Evolutionary conservation across 1,140 invertebrate species (phyloP), one percentile per base, ranked within the genome.

Genomic region (Drosophila ercepeae): DNA sequence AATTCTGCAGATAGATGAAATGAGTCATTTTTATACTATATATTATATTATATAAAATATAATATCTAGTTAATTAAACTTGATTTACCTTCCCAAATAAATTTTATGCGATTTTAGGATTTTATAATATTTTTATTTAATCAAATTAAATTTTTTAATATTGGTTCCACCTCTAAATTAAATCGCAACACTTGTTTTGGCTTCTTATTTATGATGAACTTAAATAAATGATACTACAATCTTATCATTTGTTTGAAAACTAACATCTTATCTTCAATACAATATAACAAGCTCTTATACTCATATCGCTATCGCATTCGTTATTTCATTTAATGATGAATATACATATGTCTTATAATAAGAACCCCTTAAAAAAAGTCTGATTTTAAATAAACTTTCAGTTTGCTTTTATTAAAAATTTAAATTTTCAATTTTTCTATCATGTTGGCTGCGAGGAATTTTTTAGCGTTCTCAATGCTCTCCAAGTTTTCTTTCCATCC

Each of bases 401-500:
- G 7, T 7, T 27, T n/a, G 3, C 13, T 16, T 6, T 16, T 14
- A 7, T 16, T 39, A 7, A 2, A 39, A 0, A 13, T 42, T 42
- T 42, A 42, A 6, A 42, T 16, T 42, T 42, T 42, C 2, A 42
- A 16, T 1, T 0, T 63, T 9, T 63, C 59, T 25, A 58, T 63
- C 32, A 45, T 4, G 1, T 27, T 63, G 8, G 21, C 13, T 1
- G 27, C 41, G 3, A 72, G 4, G 19, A 50, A 70, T n/a, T 59
- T 19, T 32, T 71, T 75, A 8, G 63, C 29, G n/a, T 59, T 45
- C n/a, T 21, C 5, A 19, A 75, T 42, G 11, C 50, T 61, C 1
- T n/a, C 25, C 23, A 51, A 5, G 76, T 97, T 96, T 39, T 94
- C 93, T 76, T 95, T 94, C 90, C 96, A 96, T 5, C 94, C 95